These are phyloP conservation scores for Triplophysa rosa DNA, from an alignment of 2,113 vertebrate species.

Conservation along the genomic window DNA sequence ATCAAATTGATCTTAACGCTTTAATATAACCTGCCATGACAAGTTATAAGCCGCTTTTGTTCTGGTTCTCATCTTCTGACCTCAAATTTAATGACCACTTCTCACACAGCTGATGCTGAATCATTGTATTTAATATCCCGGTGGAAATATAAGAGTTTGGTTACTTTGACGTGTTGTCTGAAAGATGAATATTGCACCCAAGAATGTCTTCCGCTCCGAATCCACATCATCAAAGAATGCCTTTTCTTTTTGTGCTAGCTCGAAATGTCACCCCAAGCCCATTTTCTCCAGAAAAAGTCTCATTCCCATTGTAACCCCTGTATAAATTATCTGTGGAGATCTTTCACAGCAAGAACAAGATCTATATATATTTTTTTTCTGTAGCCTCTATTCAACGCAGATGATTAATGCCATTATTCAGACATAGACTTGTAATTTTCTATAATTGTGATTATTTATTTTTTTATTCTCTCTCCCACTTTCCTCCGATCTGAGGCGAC, in stretches of 20 bases:
- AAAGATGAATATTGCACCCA: neutral
- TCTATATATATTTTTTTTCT: neutral
- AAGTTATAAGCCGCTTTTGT: neutral
- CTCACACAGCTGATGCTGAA: neutral
- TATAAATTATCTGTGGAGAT: neutral
- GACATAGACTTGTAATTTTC: constrained; percentile 37
- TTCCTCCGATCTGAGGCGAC: constrained; percentile 27
- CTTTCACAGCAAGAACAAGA: neutral
- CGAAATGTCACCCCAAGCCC: neutral
- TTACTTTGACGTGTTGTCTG: constrained; percentile 6
- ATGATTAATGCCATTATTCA: constrained; percentile 45
- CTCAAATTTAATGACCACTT: constrained; percentile 20
- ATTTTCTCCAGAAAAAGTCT: neutral
- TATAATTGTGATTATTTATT: constrained; percentile 19
- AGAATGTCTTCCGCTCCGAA: neutral
- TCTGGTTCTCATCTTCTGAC: constrained; percentile 14
- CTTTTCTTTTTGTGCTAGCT: neutral
- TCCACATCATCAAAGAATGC: neutral
- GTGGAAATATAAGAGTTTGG: constrained; percentile 3
- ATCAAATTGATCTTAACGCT: neutral
- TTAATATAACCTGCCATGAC: neutral
- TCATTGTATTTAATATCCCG: neutral
- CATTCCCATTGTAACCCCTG: neutral
- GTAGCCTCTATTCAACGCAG: constrained; percentile 5
- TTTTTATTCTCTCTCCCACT: constrained; percentile 21